A percentile compares a stretch with the other conserved stretches of the same genome.
These are phyloP conservation scores for Cosmia pyralina DNA, from an alignment of 2,888 invertebrate genomes.

Conservation along the genomic window DNA sequence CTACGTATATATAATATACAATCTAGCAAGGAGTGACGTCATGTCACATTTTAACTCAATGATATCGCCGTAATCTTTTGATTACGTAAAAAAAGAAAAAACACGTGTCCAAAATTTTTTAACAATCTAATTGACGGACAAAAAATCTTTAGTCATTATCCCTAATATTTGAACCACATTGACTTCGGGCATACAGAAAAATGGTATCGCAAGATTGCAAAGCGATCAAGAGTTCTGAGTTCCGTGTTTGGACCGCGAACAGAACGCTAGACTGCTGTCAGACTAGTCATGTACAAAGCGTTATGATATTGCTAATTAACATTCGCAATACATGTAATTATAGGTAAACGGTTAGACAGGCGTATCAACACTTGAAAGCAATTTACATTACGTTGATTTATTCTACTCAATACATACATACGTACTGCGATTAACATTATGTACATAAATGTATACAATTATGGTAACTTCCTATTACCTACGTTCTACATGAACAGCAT, in stretches of 20 bases:
- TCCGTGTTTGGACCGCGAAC: background rate
- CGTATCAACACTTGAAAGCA: constrained; percentile 36
- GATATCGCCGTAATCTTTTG: too few species aligned
- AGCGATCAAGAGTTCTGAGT: background rate
- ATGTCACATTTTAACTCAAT: too few species aligned
- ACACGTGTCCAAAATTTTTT: too few species aligned
- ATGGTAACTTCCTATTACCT: constrained; percentile 29
- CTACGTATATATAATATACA: too few species aligned
- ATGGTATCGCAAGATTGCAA: background rate
- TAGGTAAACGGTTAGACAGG: constrained; percentile 31
- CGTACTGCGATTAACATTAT: background rate
- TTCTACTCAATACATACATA: background rate
- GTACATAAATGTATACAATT: constrained; percentile 15
- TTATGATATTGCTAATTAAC: constrained; percentile 25
- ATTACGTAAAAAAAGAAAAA: too few species aligned
- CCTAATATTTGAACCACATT: background rate
- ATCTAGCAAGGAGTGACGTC: too few species aligned
- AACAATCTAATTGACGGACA: too few species aligned
- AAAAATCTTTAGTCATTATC: too few species aligned
- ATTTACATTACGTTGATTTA: constrained; percentile 31
- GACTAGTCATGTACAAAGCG: constrained; percentile 8
- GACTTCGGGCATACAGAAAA: background rate
- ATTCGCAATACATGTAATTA: constrained; percentile 33
- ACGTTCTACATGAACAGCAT: constrained; percentile 13
- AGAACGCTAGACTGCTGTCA: background rate